Evolutionary conservation across 2,113 vertebrate species (phyloP).

Genomic region (Cardinalis cardinalis): DNA sequence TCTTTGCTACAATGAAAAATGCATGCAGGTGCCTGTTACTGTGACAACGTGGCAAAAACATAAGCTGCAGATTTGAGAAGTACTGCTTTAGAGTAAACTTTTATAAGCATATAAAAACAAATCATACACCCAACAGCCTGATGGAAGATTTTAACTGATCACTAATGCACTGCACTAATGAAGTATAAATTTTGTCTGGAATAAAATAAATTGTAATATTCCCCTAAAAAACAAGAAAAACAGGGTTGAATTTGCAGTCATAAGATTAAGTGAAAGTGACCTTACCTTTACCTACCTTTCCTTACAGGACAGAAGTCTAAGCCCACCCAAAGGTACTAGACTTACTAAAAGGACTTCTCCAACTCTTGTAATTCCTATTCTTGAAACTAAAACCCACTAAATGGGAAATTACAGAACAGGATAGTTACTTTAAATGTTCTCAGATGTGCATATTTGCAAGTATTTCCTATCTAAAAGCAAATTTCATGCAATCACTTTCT

Average conservation of each 20-base stretch:
- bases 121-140: neutral
- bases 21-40: neutral
- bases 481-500: neutral
- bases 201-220: neutral
- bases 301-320: neutral
- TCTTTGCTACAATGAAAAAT: neutral
- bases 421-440: neutral
- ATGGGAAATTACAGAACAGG: neutral
- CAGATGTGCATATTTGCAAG: neutral
- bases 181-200: neutral
- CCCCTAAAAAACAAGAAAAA: neutral
- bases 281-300: neutral
- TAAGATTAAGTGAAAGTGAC: neutral
- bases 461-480: neutral
- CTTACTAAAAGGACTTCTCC: neutral
- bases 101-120: neutral
- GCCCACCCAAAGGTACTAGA: neutral
- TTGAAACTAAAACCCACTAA: neutral
- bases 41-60: neutral
- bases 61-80: neutral
- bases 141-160: neutral
- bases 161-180: neutral
- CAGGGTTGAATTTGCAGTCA: neutral
- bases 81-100: neutral
- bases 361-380: neutral